phyloP scores from a whole-genome alignment of 2,888 invertebrate genomes.

The Drosophila putrida region DNA sequence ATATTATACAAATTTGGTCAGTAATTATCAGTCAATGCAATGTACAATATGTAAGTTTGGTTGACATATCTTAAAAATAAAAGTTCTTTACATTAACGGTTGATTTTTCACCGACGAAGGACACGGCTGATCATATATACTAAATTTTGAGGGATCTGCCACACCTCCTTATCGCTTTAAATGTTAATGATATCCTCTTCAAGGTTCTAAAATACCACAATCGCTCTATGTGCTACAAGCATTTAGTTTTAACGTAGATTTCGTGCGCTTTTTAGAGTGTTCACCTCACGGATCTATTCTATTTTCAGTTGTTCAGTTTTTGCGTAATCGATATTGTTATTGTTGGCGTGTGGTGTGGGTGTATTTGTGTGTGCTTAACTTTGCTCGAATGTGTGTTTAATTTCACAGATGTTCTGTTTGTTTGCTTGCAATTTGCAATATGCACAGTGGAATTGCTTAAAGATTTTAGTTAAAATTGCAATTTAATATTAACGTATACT shows the following conservation, averaged over 20 bases:
- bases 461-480: not conserved
- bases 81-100: too few relatives aligned
- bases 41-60: too few relatives aligned
- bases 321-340: constrained; percentile 62
- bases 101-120: too few relatives aligned
- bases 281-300: constrained; percentile 7
- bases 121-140: too few relatives aligned
- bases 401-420: constrained; percentile 35
- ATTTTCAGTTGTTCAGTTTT: constrained; percentile 48
- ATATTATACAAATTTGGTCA: too few relatives aligned
- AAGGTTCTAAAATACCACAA: constrained; percentile 1
- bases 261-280: constrained; percentile 10
- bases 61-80: too few relatives aligned
- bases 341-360: constrained; percentile 17
- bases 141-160: too few relatives aligned
- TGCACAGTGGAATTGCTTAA: constrained; percentile 34
- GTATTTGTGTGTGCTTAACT: constrained; percentile 8
- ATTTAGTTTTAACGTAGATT: constrained; percentile 39
- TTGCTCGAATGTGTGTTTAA: constrained; percentile 31
- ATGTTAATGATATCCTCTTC: too few relatives aligned
- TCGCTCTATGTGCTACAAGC: constrained; percentile 19
- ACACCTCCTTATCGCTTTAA: too few relatives aligned
- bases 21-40: too few relatives aligned
- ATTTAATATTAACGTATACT: constrained; percentile 9
- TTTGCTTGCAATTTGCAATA: constrained; percentile 48